Percentiles rank a stretch among this genome's conserved stretches.
Conservation (phyloP, 92 coral and sea anemone genomes). For the Umimayanthus chanpuru region DNA sequence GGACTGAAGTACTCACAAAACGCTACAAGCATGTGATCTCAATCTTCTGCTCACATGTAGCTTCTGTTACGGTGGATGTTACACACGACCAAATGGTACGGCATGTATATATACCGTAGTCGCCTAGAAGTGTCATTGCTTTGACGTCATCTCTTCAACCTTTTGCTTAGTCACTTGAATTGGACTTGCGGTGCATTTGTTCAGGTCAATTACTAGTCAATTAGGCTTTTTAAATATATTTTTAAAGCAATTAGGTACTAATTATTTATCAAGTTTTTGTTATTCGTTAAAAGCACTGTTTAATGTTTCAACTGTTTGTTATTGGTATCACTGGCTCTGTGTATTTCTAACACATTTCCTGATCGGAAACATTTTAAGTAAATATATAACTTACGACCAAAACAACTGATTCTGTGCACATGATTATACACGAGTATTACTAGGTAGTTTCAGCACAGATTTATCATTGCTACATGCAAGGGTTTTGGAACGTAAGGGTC, state of each 20-base stretch:
- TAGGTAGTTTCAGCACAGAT: slow-evolving; percentile 7
- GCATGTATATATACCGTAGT: slow-evolving; percentile 6
- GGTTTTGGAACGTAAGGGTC: background rate
- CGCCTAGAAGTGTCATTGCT: background rate
- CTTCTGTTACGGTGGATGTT: slow-evolving; percentile 1
- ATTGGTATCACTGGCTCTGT: background rate
- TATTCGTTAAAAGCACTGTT: background rate
- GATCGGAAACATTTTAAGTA: background rate
- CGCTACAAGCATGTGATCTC: background rate
- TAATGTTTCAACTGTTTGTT: background rate
- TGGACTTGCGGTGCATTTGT: background rate
- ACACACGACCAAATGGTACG: background rate
- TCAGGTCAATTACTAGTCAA: background rate
- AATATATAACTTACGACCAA: background rate
- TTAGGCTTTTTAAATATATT: slow-evolving; percentile 7
- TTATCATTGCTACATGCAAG: background rate
- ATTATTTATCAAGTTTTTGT: background rate
- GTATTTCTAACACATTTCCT: background rate
- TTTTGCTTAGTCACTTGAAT: background rate
- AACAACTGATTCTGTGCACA: background rate
- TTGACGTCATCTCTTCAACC: slow-evolving; percentile 27
- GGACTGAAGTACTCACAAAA: slow-evolving; percentile 42
- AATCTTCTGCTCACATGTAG: background rate
- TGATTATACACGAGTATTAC: background rate
- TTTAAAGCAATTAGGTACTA: slow-evolving; percentile 16